Percentiles rank a stretch among this genome's conserved stretches.
Conservation (phyloP, 2,113 vertebrate species). For the Zosterops japonicus region DNA sequence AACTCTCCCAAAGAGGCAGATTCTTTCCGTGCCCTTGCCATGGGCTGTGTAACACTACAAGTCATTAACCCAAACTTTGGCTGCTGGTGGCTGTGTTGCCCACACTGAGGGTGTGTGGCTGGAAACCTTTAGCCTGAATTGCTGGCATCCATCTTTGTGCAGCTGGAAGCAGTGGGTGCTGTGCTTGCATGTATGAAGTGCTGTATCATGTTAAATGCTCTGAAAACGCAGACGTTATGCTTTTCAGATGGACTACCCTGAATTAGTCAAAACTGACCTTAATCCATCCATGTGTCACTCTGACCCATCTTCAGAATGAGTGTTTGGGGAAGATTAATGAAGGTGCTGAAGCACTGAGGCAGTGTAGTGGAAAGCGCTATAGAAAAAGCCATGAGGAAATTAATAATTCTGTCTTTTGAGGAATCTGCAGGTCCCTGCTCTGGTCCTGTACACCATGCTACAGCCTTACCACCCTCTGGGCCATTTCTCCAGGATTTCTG, state of each 20-base stretch:
- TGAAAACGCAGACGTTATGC: neutral
- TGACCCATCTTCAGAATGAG: neutral
- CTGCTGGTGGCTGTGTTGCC: neutral
- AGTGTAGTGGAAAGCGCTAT: neutral
- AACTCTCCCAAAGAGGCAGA: neutral
- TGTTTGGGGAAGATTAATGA: conserved; percentile 18
- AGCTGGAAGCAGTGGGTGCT: conserved; percentile 37
- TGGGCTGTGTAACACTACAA: neutral
- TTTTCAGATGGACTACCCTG: neutral
- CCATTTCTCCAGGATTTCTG: neutral
- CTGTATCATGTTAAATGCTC: conserved; percentile 12
- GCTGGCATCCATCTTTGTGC: conserved; percentile 12
- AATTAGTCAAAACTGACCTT: conserved; percentile 50
- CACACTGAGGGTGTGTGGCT: neutral
- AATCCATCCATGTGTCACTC: conserved; percentile 28
- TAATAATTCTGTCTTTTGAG: neutral
- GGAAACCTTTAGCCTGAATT: neutral
- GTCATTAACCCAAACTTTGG: neutral
- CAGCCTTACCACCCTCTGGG: neutral
- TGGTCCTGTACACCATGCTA: neutral
- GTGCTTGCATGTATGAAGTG: conserved; percentile 29
- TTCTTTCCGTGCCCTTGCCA: neutral
- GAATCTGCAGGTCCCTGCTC: neutral
- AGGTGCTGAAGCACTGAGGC: neutral
- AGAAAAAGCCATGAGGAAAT: neutral